Evolutionary conservation across 1,140 invertebrate species (phyloP), one percentile per base, ranked within the genome.

Genomic region (Antheraea mylitta): DNA sequence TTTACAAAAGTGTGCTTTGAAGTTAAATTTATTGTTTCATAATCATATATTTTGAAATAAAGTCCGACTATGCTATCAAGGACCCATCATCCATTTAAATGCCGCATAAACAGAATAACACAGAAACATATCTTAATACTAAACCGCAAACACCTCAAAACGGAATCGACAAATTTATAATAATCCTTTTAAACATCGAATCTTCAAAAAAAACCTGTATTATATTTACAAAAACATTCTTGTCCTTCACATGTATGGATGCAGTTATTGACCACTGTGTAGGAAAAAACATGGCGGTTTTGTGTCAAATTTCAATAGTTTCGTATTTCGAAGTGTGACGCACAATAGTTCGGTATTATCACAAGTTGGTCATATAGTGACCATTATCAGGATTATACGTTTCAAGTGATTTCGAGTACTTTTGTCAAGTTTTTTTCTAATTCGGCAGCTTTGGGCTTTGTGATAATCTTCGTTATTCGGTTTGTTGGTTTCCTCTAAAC

Each of bases 281-380:
- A 18, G 4, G 18, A 22, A 22, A 30, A 61, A 22, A 61, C 18
- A 42, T 13, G 19, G 18, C 60, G 60, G 60, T 61, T 61, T 61
- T 61, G 60, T 61, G 60, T 61, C 36, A n/a, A 30, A 61, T 61
- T 61, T 61, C 65, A 64, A 72, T 58, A 42, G 62, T 59, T 66
- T 72, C 68, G 18, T 16, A 38, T 73, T 63, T 36, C 67, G 6
- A 68, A 59, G 74, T 68, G 73, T 69, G 70, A 66, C 22, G 68
- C 30, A 74, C 75, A 77, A 77, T 69, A 70, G 60, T 42, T 18
- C 76, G 69, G 63, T 19, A 64, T 38, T 61, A 36, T 22, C 60
- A 22, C 19, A 61, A 61, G 36, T 22, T 61, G 60, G 60, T 60
- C 68, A 75, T 53, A 53, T 53, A 75, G 64, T 75, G 74, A 70